Evolutionary conservation across 2,113 vertebrate genomes (phyloP).

Genomic region (Passer domesticus): DNA sequence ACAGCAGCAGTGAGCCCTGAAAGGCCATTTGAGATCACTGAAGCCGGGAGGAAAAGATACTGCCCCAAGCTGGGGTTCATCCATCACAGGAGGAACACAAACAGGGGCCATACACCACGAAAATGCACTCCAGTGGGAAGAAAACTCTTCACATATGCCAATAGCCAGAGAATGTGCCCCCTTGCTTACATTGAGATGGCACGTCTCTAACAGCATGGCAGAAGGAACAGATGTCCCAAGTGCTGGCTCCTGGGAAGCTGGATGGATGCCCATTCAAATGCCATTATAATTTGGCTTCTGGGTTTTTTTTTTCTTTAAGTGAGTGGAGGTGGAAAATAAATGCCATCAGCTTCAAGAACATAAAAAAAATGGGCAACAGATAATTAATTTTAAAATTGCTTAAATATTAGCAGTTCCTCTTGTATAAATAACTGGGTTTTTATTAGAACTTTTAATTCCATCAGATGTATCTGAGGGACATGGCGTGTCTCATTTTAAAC

Average conservation of each 20-base stretch:
- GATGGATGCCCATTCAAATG: slow-evolving; percentile 22
- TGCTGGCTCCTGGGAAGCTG: not conserved
- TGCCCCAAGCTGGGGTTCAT: not conserved
- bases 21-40: not conserved
- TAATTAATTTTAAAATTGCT: slow-evolving; percentile 19
- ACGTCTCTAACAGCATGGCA: not conserved
- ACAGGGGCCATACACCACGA: not conserved
- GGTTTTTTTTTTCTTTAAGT: not conserved
- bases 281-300: slow-evolving; percentile 45
- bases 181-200: not conserved
- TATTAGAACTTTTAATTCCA: slow-evolving; percentile 50
- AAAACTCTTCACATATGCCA: not conserved
- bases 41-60: not conserved
- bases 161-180: not conserved
- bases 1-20: not conserved
- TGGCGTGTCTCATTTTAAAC: not conserved
- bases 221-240: slow-evolving; percentile 54
- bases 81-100: not conserved
- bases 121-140: not conserved
- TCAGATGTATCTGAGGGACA: not conserved
- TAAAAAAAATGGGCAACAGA: not conserved
- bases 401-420: slow-evolving; percentile 55
- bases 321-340: slow-evolving; percentile 26
- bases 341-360: slow-evolving; percentile 16
- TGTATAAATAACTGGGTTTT: slow-evolving; percentile 43